Percentiles rank a stretch among this genome's conserved stretches.
Evolutionary conservation across 2,113 vertebrate species (phyloP).

Genomic region (Vimba vimba): DNA sequence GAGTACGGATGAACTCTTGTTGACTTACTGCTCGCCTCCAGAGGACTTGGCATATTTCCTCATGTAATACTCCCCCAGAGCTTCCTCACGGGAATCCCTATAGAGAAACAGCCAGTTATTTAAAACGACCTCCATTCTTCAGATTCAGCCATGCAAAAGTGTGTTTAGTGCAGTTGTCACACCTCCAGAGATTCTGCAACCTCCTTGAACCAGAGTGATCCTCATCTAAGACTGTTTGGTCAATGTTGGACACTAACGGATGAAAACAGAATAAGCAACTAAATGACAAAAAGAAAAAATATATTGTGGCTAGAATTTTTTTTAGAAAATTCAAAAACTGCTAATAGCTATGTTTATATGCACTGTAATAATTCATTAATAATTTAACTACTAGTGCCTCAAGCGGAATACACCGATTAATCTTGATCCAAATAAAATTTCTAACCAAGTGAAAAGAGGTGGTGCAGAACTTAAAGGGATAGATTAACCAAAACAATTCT

Average conservation of each 20-base stretch:
- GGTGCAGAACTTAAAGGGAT: too few relatives aligned
- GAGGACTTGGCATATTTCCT: conserved; percentile 93
- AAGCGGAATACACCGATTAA: neutral
- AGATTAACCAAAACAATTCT: too few relatives aligned
- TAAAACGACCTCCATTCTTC: neutral
- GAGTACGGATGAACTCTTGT: neutral
- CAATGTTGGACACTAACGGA: conserved; percentile 82
- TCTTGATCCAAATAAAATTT: too few relatives aligned
- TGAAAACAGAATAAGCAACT: conserved; percentile 7
- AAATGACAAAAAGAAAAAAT: neutral
- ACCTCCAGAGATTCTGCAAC: conserved; percentile 94
- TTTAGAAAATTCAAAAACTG: neutral
- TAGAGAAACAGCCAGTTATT: neutral
- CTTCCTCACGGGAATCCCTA: conserved; percentile 92
- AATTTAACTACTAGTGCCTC: neutral
- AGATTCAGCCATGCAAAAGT: neutral
- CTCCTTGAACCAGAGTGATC: conserved; percentile 90
- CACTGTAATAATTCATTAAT: neutral
- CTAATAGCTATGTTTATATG: neutral
- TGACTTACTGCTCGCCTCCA: conserved; percentile 86
- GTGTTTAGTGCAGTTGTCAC: neutral
- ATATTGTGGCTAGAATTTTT: too few relatives aligned
- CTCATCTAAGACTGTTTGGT: conserved; percentile 87
- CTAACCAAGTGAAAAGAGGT: too few relatives aligned
- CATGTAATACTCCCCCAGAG: conserved; percentile 94